These are phyloP conservation scores for Linurgus olivaceus DNA, from an alignment of 2,797 vertebrate species.

Conservation along the genomic window DNA sequence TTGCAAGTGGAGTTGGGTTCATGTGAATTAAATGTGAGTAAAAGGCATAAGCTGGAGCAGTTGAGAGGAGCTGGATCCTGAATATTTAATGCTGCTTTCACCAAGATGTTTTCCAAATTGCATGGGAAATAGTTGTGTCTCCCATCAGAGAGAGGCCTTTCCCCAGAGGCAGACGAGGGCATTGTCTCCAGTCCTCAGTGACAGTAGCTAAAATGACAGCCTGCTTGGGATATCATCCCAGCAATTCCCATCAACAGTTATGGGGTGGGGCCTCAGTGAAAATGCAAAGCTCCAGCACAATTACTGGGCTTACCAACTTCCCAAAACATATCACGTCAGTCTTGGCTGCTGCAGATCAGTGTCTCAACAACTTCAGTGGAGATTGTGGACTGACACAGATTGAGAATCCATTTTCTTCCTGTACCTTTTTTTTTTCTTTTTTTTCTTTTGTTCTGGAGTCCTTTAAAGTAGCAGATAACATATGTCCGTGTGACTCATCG, in stretches of 20 bases:
- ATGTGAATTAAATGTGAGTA: background rate
- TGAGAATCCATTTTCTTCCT: background rate
- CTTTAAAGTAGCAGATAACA: background rate
- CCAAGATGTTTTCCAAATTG: background rate
- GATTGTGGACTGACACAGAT: background rate
- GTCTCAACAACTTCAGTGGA: background rate
- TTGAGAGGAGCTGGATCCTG: background rate
- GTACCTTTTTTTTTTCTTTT: background rate
- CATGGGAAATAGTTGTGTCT: background rate
- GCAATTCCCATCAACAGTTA: background rate
- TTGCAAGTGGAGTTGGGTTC: background rate
- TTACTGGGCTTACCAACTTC: background rate
- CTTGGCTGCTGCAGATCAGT: background rate
- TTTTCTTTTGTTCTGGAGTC: background rate
- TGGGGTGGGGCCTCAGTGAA: background rate
- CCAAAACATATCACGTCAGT: rapidly evolving
- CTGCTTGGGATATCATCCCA: background rate
- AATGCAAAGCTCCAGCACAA: background rate
- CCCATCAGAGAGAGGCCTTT: background rate
- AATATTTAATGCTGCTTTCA: background rate
- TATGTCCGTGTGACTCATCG: background rate
- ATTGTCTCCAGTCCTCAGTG: background rate
- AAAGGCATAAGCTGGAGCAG: background rate
- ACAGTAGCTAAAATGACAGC: background rate
- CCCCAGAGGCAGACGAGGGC: background rate